Evolutionary conservation across 2,888 invertebrate species (phyloP).

Genomic region (Ophion ventricosus): DNA sequence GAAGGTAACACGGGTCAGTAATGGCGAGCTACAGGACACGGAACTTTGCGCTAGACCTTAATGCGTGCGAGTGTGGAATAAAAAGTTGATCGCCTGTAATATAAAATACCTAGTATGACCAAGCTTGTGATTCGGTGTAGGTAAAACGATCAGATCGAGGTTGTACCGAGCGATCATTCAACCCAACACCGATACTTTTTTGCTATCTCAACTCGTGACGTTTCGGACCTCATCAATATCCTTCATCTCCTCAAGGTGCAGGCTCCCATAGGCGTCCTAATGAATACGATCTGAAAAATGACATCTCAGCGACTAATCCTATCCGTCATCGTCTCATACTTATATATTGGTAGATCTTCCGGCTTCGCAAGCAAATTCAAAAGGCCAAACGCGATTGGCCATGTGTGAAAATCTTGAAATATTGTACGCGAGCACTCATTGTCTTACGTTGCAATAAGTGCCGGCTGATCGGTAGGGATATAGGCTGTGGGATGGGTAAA

Average conservation of each 20-base stretch:
- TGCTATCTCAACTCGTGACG: conserved; percentile 22
- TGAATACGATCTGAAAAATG: conserved; percentile 50
- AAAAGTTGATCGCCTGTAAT: conserved; percentile 22
- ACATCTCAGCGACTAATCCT: conserved; percentile 14
- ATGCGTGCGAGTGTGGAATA: conserved; percentile 37
- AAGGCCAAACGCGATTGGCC: conserved; percentile 37
- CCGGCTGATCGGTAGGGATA: conserved; percentile 2
- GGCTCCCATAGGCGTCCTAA: conserved; percentile 15
- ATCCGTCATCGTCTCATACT: neutral
- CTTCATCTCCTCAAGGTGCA: conserved; percentile 27
- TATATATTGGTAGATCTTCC: conserved; percentile 32
- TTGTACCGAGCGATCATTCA: conserved; percentile 34
- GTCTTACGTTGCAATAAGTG: conserved; percentile 40
- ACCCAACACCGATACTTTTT: conserved; percentile 42
- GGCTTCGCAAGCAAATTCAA: conserved; percentile 56
- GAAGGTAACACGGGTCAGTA: conserved; percentile 2
- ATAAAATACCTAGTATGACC: neutral
- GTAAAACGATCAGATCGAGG: neutral
- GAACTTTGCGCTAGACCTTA: conserved; percentile 19
- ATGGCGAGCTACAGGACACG: conserved; percentile 7
- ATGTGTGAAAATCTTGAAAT: conserved; percentile 54
- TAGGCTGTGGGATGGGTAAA: conserved; percentile 26
- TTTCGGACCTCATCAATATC: conserved; percentile 25
- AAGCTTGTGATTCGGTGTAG: neutral
- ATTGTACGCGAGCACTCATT: conserved; percentile 45